These are phyloP conservation scores for Sycophaga agraensis DNA, from an alignment of 1,140 invertebrate genomes.

Conservation along the genomic window DNA sequence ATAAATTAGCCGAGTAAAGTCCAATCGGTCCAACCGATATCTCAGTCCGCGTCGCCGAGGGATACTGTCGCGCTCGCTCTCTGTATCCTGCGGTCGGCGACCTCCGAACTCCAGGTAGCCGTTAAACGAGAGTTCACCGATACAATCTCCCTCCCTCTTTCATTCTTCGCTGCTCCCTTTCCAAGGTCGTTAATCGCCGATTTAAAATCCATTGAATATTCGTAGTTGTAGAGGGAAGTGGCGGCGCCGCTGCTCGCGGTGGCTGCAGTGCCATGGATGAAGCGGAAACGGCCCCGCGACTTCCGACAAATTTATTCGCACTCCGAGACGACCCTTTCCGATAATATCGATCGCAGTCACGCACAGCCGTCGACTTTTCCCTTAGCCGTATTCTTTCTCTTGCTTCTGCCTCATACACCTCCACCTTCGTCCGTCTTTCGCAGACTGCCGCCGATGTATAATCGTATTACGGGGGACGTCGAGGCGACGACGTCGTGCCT, in stretches of 20 bases:
- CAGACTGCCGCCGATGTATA: conserved; percentile 31
- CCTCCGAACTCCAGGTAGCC: too few species aligned
- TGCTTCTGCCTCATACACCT: conserved; percentile 25
- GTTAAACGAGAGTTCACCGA: conserved; percentile 10
- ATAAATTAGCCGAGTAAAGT: too few species aligned
- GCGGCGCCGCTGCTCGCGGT: too few species aligned
- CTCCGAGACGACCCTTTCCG: background rate
- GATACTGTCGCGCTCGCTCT: too few species aligned
- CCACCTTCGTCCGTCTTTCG: conserved; percentile 32
- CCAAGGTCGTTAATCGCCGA: conserved; percentile 17
- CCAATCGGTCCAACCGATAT: too few species aligned
- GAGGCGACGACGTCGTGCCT: conserved; percentile 5
- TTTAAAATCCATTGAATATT: conserved; percentile 16
- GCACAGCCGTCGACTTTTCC: conserved; percentile 14
- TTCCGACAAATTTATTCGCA: conserved; percentile 26
- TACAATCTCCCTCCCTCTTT: background rate
- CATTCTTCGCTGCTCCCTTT: background rate
- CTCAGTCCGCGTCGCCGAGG: too few species aligned
- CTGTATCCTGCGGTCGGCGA: too few species aligned
- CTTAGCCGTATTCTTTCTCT: background rate
- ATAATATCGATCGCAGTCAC: conserved; percentile 16
- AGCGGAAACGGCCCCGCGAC: background rate
- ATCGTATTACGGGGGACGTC: conserved; percentile 32
- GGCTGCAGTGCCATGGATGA: background rate
- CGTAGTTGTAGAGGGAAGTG: background rate